Evolutionary conservation across 2,888 invertebrate species (phyloP).

Genomic region (Deroplatys truncata): DNA sequence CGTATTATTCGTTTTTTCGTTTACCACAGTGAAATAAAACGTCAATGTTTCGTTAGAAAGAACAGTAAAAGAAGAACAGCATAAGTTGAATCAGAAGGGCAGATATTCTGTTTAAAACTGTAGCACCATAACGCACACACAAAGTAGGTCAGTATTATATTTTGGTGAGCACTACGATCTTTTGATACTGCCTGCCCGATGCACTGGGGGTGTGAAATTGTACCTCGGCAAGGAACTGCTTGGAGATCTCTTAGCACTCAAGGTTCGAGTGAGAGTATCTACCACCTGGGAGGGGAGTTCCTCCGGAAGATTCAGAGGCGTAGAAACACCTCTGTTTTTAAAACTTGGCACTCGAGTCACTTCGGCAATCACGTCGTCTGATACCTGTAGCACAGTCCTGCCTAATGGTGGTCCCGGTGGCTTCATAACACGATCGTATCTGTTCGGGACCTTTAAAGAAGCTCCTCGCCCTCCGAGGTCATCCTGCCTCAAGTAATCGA

Average conservation of each 20-base stretch:
- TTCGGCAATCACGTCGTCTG: not conserved
- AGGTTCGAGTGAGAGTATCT: not conserved
- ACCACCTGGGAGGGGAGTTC: not conserved
- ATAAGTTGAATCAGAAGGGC: too few relatives aligned
- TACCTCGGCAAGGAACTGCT: not conserved
- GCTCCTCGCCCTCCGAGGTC: not conserved
- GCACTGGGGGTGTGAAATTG: not conserved
- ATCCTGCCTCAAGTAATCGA: not conserved
- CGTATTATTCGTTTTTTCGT: too few relatives aligned
- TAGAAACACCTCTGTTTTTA: not conserved
- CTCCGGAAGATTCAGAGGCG: not conserved
- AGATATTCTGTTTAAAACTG: too few relatives aligned
- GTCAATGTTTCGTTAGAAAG: too few relatives aligned
- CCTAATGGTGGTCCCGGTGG: not conserved
- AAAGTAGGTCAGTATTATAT: too few relatives aligned
- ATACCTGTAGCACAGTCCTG: not conserved
- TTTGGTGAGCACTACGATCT: not conserved
- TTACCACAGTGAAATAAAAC: too few relatives aligned
- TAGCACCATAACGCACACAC: too few relatives aligned
- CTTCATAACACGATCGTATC: not conserved
- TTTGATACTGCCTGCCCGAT: not conserved
- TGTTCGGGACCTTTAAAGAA: not conserved
- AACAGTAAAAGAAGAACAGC: too few relatives aligned
- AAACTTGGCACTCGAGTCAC: conserved; percentile 8
- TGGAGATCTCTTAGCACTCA: not conserved